Percentiles rank a stretch among this genome's conserved stretches.
These are phyloP conservation scores for Drosophila serrata DNA, from an alignment of 1,140 invertebrate species.

Conservation along the genomic window DNA sequence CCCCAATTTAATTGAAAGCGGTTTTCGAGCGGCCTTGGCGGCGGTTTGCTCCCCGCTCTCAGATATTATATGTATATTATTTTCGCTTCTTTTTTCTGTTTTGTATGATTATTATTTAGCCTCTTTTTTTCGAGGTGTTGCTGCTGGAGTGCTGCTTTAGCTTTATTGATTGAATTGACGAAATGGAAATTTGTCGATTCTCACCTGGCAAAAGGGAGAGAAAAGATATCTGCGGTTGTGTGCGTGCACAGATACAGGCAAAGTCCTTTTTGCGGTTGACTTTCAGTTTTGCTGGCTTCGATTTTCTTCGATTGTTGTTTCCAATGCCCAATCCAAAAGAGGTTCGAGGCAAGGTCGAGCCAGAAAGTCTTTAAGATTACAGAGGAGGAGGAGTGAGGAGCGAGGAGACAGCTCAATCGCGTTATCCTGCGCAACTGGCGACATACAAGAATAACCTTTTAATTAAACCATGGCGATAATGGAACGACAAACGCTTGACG, in stretches of 20 bases:
- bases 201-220: conserved; percentile 61
- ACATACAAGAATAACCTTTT: conserved; percentile 84
- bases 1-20: conserved; percentile 83
- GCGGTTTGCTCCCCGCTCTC: conserved; percentile 24
- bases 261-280: conserved; percentile 57
- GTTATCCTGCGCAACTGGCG: conserved; percentile 46
- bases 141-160: conserved; percentile 13
- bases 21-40: conserved; percentile 74
- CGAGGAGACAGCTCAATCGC: conserved; percentile 63
- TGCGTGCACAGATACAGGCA: conserved; percentile 6
- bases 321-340: conserved; percentile 13
- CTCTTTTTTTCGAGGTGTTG: conserved; percentile 25
- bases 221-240: conserved; percentile 57
- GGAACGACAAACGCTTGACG: conserved; percentile 59
- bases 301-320: conserved; percentile 2
- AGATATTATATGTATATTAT: conserved; percentile 2
- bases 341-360: conserved; percentile 32
- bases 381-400: background rate
- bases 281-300: conserved; percentile 63
- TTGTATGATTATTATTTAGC: conserved; percentile 1
- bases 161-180: conserved; percentile 77
- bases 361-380: conserved; percentile 78
- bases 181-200: conserved; percentile 83
- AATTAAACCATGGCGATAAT: conserved; percentile 78
- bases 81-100: conserved; percentile 3